Percentiles rank a stretch among this genome's conserved stretches.
These are phyloP conservation scores for Ciconia boyciana DNA, from an alignment of 2,113 vertebrate species.

Conservation along the genomic window DNA sequence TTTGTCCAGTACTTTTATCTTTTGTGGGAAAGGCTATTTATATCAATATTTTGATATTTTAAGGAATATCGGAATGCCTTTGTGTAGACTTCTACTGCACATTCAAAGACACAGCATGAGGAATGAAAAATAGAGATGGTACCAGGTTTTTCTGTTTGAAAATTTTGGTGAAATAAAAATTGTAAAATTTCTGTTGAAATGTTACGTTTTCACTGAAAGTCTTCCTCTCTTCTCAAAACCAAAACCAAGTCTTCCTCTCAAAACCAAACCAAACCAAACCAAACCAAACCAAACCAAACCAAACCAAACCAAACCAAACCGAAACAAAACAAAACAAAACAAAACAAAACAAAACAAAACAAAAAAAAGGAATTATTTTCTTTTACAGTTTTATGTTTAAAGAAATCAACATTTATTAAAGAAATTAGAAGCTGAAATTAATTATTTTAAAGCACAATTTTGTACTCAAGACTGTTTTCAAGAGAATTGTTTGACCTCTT, in stretches of 20 bases:
- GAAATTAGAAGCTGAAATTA: neutral
- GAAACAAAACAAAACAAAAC: neutral
- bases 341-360: too few species aligned
- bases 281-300: neutral
- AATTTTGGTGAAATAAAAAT: neutral
- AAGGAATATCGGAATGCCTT: neutral
- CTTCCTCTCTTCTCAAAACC: neutral
- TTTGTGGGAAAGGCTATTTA: neutral
- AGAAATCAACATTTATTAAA: neutral
- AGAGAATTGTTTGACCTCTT: neutral
- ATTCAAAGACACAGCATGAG: neutral
- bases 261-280: neutral
- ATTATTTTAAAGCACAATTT: neutral
- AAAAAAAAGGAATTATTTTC: neutral
- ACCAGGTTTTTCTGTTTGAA: neutral
- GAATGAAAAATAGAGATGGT: neutral
- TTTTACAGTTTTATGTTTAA: neutral
- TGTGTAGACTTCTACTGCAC: neutral
- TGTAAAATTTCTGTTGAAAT: neutral
- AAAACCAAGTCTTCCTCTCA: neutral
- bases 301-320: neutral
- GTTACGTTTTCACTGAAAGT: neutral
- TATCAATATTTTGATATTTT: neutral
- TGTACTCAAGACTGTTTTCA: neutral
- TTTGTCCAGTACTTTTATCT: neutral